A percentile compares a stretch with the other conserved stretches of the same genome.
Conservation (phyloP, 2,113 vertebrate genomes). For the Xenopus borealis region DNA sequence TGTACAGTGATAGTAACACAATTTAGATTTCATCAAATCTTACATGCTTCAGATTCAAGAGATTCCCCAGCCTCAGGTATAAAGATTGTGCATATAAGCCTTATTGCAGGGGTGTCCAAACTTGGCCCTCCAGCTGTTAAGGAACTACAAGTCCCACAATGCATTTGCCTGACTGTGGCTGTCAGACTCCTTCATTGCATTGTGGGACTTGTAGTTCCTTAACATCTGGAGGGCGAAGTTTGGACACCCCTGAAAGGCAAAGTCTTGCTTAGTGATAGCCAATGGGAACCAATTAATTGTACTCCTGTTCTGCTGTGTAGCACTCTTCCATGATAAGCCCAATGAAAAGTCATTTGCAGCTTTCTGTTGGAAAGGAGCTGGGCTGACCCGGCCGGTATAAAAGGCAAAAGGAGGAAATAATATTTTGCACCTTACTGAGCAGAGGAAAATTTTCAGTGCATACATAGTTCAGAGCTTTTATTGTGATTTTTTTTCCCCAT, state of each 20-base stretch:
- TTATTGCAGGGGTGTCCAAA: too few relatives aligned
- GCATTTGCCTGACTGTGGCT: too few relatives aligned
- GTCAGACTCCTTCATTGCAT: too few relatives aligned
- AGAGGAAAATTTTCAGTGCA: constrained; percentile 77
- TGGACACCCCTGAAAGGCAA: too few relatives aligned
- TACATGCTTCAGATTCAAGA: not conserved
- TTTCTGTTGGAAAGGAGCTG: constrained; percentile 63
- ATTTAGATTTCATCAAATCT: not conserved
- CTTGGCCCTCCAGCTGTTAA: too few relatives aligned
- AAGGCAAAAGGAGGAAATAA: constrained; percentile 75
- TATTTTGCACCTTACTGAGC: constrained; percentile 88
- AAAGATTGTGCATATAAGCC: constrained; percentile 52
- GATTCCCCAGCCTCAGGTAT: constrained; percentile 53
- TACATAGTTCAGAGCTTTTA: constrained; percentile 85
- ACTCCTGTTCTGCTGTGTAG: constrained; percentile 48
- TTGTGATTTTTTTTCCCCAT: constrained; percentile 85
- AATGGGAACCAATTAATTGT: constrained; percentile 35
- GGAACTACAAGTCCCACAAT: too few relatives aligned
- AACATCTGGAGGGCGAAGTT: too few relatives aligned
- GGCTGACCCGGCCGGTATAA: constrained; percentile 73
- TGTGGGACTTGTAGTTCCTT: too few relatives aligned
- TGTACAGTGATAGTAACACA: not conserved
- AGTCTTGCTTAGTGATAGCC: constrained; percentile 52
- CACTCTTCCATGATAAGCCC: constrained; percentile 62
- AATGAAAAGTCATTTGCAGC: constrained; percentile 63